Evolutionary conservation across 1,140 invertebrate genomes (phyloP).

Genomic region (Aphidius ervi): DNA sequence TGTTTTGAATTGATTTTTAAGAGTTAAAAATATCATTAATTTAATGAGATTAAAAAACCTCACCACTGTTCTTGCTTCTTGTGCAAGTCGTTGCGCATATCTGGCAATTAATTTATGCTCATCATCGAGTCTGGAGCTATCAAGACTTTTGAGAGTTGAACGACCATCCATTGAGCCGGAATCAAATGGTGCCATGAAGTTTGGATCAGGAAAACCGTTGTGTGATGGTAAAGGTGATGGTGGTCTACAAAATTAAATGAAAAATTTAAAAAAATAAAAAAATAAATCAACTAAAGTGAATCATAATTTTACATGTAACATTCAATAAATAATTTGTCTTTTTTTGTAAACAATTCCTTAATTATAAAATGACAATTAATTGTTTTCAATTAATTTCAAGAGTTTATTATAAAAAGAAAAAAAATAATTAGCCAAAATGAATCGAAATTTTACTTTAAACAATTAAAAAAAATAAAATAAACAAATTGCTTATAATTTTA

Average conservation of each 20-base stretch:
- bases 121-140: constrained; percentile 72
- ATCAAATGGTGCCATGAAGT: constrained; percentile 65
- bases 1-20: background rate
- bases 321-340: background rate
- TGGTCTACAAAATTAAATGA: constrained; percentile 56
- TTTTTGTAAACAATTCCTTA: too few species aligned
- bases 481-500: background rate
- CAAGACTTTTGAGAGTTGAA: constrained; percentile 65
- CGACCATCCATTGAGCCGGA: constrained; percentile 78
- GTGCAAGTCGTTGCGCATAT: constrained; percentile 89
- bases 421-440: background rate
- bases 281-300: constrained; percentile 5
- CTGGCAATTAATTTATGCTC: constrained; percentile 94
- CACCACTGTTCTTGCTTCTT: constrained; percentile 82
- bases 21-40: background rate
- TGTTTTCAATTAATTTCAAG: too few species aligned
- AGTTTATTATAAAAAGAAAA: too few species aligned
- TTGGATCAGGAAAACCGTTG: constrained; percentile 77
- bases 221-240: constrained; percentile 83
- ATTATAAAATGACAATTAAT: too few species aligned
- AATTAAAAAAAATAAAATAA: background rate
- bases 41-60: background rate
- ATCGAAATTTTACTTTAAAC: background rate
- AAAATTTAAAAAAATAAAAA: background rate
- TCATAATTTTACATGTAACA: background rate